A percentile compares a stretch with the other conserved stretches of the same genome.
Conservation (phyloP, 2,797 vertebrate species). For the Scyliorhinus canicula region DNA sequence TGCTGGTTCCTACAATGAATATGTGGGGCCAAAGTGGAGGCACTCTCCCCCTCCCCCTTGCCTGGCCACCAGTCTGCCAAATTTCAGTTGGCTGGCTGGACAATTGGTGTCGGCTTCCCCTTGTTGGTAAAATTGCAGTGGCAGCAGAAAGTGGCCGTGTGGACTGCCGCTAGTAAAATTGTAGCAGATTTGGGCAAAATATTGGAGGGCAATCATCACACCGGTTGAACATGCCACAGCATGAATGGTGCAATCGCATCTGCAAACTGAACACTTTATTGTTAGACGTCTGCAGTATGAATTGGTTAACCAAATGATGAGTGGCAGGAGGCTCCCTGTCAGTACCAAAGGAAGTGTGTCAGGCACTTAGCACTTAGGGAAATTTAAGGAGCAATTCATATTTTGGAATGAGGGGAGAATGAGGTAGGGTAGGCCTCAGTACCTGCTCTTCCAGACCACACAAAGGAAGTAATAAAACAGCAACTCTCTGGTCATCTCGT, state of each 20-base stretch:
- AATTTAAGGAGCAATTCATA: not conserved
- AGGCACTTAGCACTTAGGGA: not conserved
- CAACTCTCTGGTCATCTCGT: not conserved
- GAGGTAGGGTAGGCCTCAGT: not conserved
- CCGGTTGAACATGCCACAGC: too few species aligned
- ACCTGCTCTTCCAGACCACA: not conserved
- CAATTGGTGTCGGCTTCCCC: not conserved
- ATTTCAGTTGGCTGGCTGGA: too few species aligned
- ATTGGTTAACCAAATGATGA: not conserved
- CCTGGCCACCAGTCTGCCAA: not conserved
- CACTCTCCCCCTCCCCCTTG: not conserved
- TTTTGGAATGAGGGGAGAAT: not conserved
- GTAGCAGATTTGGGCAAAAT: too few species aligned
- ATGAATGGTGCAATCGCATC: too few species aligned
- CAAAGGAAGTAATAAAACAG: not conserved
- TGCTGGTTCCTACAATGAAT: too few species aligned
- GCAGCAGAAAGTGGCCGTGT: too few species aligned
- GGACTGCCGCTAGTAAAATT: too few species aligned
- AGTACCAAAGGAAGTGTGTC: not conserved
- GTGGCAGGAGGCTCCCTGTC: not conserved
- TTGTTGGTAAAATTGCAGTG: too few species aligned
- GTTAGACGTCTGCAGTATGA: too few species aligned
- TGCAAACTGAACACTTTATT: too few species aligned
- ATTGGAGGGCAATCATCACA: too few species aligned
- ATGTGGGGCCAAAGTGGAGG: not conserved